Evolutionary conservation across 1,140 invertebrate genomes (phyloP).

Genomic region (Cydia fagiglandana): DNA sequence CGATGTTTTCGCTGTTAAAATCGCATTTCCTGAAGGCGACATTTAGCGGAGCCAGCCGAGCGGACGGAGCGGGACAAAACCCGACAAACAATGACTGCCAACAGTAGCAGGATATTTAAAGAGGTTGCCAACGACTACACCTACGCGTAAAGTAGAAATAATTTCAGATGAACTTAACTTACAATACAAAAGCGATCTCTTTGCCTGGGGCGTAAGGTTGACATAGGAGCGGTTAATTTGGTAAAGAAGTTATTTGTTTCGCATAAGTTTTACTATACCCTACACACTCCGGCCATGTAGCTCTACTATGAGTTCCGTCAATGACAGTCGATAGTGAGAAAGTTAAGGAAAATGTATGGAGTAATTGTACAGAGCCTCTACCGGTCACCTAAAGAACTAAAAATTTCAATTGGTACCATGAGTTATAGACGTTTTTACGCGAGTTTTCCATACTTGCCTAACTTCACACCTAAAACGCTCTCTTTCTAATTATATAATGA

Average conservation of each 20-base stretch:
- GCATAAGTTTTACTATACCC: neutral
- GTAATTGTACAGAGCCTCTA: too few species aligned
- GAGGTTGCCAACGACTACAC: slow-evolving; percentile 61
- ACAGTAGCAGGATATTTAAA: slow-evolving; percentile 61
- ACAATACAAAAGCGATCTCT: neutral
- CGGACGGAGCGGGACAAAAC: slow-evolving; percentile 63
- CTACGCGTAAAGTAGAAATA: slow-evolving; percentile 43
- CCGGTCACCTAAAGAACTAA: too few species aligned
- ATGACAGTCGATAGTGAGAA: too few species aligned
- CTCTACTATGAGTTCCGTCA: too few species aligned
- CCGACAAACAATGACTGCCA: slow-evolving; percentile 61
- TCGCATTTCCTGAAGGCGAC: slow-evolving; percentile 73
- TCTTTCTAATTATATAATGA: too few species aligned
- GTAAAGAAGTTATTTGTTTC: neutral
- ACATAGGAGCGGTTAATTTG: neutral
- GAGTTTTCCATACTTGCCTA: too few species aligned
- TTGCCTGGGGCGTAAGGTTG: neutral
- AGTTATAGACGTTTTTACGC: too few species aligned
- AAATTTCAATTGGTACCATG: too few species aligned
- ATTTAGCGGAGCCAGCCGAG: slow-evolving; percentile 65
- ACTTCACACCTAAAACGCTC: too few species aligned
- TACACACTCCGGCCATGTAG: too few species aligned
- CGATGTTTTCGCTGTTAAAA: slow-evolving; percentile 77
- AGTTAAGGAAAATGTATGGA: too few species aligned
- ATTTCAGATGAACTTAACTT: neutral